These are phyloP conservation scores for Centropus unirufus DNA, from an alignment of 2,113 vertebrate species.

Conservation along the genomic window DNA sequence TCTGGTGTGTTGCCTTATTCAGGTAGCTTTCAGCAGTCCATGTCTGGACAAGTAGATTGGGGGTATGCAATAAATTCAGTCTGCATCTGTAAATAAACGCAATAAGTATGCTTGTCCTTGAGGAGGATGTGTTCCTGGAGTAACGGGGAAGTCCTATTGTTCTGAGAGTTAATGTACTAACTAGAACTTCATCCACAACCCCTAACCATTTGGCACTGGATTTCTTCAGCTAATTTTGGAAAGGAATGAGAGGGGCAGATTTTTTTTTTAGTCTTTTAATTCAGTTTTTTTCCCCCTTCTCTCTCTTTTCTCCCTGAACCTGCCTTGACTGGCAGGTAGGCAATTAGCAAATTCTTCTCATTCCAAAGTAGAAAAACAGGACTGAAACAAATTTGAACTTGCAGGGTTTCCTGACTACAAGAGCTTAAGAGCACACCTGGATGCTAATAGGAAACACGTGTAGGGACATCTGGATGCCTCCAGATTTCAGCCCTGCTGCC, in stretches of 20 bases:
- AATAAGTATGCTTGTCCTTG: background rate
- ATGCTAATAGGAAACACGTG: conserved; percentile 49
- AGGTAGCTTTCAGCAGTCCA: background rate
- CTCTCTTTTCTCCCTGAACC: background rate
- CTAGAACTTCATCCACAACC: background rate
- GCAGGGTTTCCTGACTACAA: conserved; percentile 47
- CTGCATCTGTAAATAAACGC: background rate
- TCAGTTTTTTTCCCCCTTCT: background rate
- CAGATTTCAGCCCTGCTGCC: conserved; percentile 2
- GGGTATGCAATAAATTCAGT: background rate
- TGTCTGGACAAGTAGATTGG: conserved; percentile 13
- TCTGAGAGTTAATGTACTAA: background rate
- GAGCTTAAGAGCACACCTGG: conserved; percentile 44
- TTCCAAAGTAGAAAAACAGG: conserved; percentile 54
- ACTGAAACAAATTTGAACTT: conserved; percentile 63
- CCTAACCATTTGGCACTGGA: background rate
- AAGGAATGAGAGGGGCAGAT: background rate
- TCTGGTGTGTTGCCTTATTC: background rate
- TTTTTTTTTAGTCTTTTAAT: conserved; percentile 2
- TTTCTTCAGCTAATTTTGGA: background rate
- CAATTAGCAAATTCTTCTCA: conserved; percentile 59
- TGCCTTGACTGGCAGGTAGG: conserved; percentile 59
- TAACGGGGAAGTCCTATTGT: background rate
- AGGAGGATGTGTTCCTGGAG: background rate
- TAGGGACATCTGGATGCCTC: conserved; percentile 24